Evolutionary conservation across 2,888 invertebrate species (phyloP), one percentile per base, ranked within the genome.

Genomic region (Cotesia congregata): DNA sequence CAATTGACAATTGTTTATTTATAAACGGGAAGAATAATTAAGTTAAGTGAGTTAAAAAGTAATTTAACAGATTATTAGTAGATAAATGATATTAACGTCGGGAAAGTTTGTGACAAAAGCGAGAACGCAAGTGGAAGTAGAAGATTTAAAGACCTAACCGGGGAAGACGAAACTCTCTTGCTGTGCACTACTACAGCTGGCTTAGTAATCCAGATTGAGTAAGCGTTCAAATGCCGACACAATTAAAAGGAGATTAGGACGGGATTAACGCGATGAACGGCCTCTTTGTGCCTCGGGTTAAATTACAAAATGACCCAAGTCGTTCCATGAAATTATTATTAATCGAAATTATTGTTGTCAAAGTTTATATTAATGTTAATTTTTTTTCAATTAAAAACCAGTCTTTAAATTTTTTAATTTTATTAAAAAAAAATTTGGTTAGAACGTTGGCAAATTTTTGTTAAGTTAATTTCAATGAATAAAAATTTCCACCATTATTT

Each of bases 191-290:
- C 9, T 50, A 50, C 50, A 78, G 77, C 75, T 76, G 80, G 74
- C 78, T 62, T 70, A 79, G 76, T 85, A 82, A 87, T 86, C 85
- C 83, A 84, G 83, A 85, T 86, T 84, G 81, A 83, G 82, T 82
- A 81, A 79, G 79, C 82, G 82, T 83, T 83, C 83, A 82, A 83
- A 83, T 83, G 80, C 82, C 81, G 82, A 83, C 81, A 83, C 82
- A 84, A 86, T 83, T 83, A 82, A 83, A 83, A 83, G 82, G 82
- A 82, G 85, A 85, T 87, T 85, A 86, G 84, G 79, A 80, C 83
- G 80, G 81, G 84, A 84, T 86, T 80, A 77, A 79, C 77, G 79
- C 67, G 61, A 64, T 60, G 76, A 74, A 74, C 80, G 41, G 67
- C 38, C 62, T 76, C 70, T 69, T 1, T 71, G 71, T 15, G 67